These are phyloP conservation scores for Chirona hameri DNA, from an alignment of 2,888 invertebrate species.

Conservation along the genomic window DNA sequence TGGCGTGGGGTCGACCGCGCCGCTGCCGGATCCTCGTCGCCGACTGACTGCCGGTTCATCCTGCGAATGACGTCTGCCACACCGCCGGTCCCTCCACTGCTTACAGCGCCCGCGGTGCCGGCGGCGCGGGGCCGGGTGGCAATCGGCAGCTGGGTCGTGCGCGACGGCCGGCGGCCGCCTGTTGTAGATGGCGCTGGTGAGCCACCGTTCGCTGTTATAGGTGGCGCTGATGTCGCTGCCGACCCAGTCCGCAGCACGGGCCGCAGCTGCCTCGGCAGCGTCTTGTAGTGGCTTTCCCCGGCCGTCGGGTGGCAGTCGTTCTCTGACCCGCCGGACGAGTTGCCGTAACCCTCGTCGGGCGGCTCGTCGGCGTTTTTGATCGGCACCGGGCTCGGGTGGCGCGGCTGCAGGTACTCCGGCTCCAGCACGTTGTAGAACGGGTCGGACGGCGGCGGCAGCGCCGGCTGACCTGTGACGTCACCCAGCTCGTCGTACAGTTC, in stretches of 20 bases:
- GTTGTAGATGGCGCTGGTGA: no score
- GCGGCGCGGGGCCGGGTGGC: neutral
- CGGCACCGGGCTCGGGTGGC: neutral
- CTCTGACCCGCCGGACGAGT: neutral
- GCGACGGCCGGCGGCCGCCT: neutral
- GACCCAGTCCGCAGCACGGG: neutral
- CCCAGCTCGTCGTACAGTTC: neutral
- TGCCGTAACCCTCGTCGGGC: neutral
- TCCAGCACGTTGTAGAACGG: slow-evolving; percentile 5
- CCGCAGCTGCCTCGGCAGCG: neutral
- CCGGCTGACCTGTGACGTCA: neutral
- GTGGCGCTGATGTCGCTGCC: no score
- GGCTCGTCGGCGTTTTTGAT: neutral
- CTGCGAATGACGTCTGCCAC: neutral
- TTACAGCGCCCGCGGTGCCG: neutral
- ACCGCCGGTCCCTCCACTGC: neutral
- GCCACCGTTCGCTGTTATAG: no score
- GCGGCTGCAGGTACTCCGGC: neutral
- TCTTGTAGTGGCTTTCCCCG: neutral
- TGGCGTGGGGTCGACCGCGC: no score
- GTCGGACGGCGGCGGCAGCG: neutral
- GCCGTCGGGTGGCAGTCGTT: neutral
- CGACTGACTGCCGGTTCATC: neutral
- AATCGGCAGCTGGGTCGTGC: neutral
- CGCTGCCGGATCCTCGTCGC: neutral